A percentile compares a stretch with the other conserved stretches of the same genome.
Evolutionary conservation across 1,140 invertebrate genomes (phyloP).

Genomic region (Danaus plexippus): DNA sequence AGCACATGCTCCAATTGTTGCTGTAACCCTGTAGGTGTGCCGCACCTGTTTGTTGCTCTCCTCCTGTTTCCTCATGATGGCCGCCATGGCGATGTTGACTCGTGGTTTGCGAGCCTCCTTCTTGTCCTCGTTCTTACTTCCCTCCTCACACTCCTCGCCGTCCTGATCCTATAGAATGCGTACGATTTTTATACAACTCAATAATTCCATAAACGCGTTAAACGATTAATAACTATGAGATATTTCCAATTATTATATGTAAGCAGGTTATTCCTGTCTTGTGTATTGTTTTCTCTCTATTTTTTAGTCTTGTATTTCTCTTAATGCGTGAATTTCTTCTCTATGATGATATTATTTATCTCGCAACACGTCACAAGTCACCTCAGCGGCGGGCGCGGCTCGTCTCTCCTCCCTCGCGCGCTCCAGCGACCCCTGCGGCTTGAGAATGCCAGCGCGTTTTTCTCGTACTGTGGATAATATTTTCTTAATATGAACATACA

Average conservation of each 20-base stretch:
- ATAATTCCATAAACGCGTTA: neutral
- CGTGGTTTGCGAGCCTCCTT: constrained; percentile 52
- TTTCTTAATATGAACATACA: neutral
- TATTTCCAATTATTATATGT: neutral
- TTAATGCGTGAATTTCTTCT: too few relatives aligned
- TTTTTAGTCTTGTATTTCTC: too few relatives aligned
- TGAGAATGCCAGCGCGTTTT: constrained; percentile 78
- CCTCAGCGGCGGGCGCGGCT: constrained; percentile 42
- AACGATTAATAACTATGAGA: constrained; percentile 1
- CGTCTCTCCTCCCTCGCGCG: constrained; percentile 72
- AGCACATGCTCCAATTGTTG: neutral
- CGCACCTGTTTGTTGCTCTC: constrained; percentile 75
- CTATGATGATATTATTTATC: too few relatives aligned
- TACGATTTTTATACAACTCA: too few relatives aligned
- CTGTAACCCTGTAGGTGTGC: too few relatives aligned
- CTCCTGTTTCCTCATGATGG: constrained; percentile 77
- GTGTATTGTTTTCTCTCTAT: too few relatives aligned
- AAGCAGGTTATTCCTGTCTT: too few relatives aligned
- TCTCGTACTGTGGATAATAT: constrained; percentile 57
- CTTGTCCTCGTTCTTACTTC: constrained; percentile 42
- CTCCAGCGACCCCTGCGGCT: constrained; percentile 78
- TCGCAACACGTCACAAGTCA: too few relatives aligned
- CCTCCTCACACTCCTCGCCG: constrained; percentile 27
- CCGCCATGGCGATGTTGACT: constrained; percentile 83
- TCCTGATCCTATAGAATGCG: constrained; percentile 21